A percentile compares a stretch with the other conserved stretches of the same genome.
Conservation (phyloP, 2,797 vertebrate genomes). For the Arctocebus calabarensis region DNA sequence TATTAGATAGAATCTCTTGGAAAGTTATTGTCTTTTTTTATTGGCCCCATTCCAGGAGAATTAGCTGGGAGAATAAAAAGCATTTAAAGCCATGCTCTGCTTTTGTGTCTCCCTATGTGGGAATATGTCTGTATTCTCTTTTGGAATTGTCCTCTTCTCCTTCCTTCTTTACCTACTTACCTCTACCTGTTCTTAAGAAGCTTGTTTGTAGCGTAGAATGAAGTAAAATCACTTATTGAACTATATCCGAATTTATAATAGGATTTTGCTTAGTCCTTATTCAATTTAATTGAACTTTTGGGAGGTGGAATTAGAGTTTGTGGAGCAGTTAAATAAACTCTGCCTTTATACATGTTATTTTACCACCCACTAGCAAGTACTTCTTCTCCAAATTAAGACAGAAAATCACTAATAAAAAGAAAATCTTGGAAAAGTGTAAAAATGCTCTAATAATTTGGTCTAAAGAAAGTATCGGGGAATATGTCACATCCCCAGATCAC, state of each 20-base stretch:
- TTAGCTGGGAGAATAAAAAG: not conserved
- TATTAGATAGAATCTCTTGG: not conserved
- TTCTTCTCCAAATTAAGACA: not conserved
- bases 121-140: not conserved
- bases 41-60: not conserved
- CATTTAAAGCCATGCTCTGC: not conserved
- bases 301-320: not conserved
- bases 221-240: not conserved
- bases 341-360: conserved; percentile 2
- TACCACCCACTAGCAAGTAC: not conserved
- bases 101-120: not conserved
- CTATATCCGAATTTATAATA: not conserved
- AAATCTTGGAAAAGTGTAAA: not conserved
- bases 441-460: not conserved
- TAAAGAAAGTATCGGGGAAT: not conserved
- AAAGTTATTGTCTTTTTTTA: not conserved
- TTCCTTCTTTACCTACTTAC: not conserved
- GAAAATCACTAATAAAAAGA: not conserved
- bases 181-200: not conserved
- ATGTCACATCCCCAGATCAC: not conserved
- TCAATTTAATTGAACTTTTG: not conserved
- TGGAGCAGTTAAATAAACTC: not conserved
- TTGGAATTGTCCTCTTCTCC: too few relatives aligned
- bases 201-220: not conserved
- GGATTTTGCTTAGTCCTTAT: not conserved